phyloP scores from a whole-genome alignment of 2,888 invertebrate genomes.

The Agonum fuliginosum region DNA sequence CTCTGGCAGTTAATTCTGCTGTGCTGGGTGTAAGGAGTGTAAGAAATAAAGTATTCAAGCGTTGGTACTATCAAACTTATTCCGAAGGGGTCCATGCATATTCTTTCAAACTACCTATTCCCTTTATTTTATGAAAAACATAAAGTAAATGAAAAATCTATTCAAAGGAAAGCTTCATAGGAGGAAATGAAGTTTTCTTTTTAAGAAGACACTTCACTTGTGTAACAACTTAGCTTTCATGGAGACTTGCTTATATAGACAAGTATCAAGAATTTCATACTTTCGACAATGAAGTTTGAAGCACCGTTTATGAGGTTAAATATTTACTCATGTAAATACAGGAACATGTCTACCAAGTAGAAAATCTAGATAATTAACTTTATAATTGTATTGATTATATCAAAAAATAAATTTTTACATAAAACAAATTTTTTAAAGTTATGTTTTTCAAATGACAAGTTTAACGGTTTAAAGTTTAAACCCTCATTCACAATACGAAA shows the following conservation, averaged over 20 bases:
- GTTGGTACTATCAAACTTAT: slow-evolving; percentile 1
- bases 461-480: no score
- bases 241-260: slow-evolving; percentile 11
- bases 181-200: slow-evolving; percentile 13
- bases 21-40: background rate
- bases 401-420: no score
- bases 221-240: slow-evolving; percentile 13
- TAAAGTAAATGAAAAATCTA: slow-evolving; percentile 19
- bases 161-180: slow-evolving; percentile 3
- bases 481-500: no score
- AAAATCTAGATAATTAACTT: background rate
- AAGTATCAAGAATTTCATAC: slow-evolving; percentile 13
- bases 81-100: background rate
- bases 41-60: slow-evolving; percentile 30
- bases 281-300: slow-evolving; percentile 8
- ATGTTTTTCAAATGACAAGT: no score
- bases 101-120: slow-evolving; percentile 19
- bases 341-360: background rate
- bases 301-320: background rate
- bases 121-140: background rate
- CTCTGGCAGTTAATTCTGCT: slow-evolving; percentile 7
- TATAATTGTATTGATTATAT: background rate
- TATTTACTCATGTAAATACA: background rate
- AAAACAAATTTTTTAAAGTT: no score
- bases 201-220: slow-evolving; percentile 9